phyloP scores from a whole-genome alignment of 2,113 vertebrate species.

The Symphodus melops region DNA sequence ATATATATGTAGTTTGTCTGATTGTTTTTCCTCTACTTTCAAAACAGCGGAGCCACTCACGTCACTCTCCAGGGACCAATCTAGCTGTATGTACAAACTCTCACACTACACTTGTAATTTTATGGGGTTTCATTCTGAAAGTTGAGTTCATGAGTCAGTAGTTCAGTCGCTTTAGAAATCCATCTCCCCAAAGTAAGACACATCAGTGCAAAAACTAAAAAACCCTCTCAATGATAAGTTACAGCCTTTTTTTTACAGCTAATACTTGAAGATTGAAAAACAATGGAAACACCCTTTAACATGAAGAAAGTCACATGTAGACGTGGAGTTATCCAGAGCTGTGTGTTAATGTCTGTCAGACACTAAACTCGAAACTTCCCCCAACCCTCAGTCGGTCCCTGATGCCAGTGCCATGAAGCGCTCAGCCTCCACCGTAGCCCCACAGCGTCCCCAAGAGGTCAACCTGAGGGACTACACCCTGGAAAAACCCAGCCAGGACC shows the following conservation, averaged over 20 bases:
- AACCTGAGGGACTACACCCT: slow-evolving; percentile 85
- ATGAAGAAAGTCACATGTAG: too few relatives aligned
- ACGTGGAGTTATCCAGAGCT: too few relatives aligned
- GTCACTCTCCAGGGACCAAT: slow-evolving; percentile 84
- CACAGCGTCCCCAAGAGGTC: slow-evolving; percentile 86
- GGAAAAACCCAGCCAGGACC: slow-evolving; percentile 84
- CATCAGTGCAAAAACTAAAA: too few relatives aligned
- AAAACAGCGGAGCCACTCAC: slow-evolving; percentile 85
- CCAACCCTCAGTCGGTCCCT: slow-evolving; percentile 84
- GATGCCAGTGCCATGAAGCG: slow-evolving; percentile 92
- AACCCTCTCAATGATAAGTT: too few relatives aligned
- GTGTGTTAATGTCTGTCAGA: neutral
- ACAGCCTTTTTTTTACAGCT: too few relatives aligned
- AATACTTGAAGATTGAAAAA: too few relatives aligned
- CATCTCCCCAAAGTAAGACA: too few relatives aligned
- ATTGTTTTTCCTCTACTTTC: neutral
- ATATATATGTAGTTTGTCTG: too few relatives aligned
- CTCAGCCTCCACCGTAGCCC: slow-evolving; percentile 89
- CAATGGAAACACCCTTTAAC: too few relatives aligned
- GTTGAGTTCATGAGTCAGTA: too few relatives aligned
- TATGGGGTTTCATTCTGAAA: neutral
- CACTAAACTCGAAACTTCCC: neutral
- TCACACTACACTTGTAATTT: neutral
- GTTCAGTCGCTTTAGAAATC: too few relatives aligned
- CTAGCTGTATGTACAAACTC: slow-evolving; percentile 85